Evolutionary conservation across 2,888 invertebrate species (phyloP).

Genomic region (Hypselothyrea guttata): DNA sequence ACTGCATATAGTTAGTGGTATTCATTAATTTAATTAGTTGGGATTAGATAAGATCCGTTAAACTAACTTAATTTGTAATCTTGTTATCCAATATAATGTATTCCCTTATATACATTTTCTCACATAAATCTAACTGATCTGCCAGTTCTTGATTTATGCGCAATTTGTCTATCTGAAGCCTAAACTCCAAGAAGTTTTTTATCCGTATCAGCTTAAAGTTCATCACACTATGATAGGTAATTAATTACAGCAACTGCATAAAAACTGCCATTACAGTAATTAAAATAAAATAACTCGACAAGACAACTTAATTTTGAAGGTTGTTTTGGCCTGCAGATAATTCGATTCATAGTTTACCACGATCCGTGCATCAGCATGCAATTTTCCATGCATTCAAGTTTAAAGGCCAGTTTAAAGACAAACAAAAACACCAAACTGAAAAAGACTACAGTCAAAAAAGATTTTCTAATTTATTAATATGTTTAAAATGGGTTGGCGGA

Average conservation of each 20-base stretch:
- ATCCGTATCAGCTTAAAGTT: conserved; percentile 63
- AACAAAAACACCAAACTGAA: conserved; percentile 16
- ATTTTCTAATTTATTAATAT: conserved; percentile 78
- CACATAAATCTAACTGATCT: conserved; percentile 41
- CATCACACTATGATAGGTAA: conserved; percentile 63
- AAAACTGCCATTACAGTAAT: conserved; percentile 42
- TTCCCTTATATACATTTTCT: conserved; percentile 29
- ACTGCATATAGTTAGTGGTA: too few relatives aligned
- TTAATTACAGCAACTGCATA: conserved; percentile 54
- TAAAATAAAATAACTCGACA: conserved; percentile 54
- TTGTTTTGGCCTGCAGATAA: conserved; percentile 32
- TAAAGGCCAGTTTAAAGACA: conserved; percentile 56
- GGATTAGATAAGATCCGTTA: too few relatives aligned
- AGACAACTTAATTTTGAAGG: conserved; percentile 77
- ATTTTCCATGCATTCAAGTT: conserved; percentile 66
- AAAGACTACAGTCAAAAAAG: conserved; percentile 48
- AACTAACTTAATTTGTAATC: neutral
- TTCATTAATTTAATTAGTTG: neutral
- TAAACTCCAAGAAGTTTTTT: conserved; percentile 23
- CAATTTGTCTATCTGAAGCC: too few relatives aligned
- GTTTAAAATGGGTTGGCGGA: conserved; percentile 56
- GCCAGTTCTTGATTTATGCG: conserved; percentile 43
- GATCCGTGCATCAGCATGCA: conserved; percentile 60
- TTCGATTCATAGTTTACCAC: conserved; percentile 9
- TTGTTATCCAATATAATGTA: neutral